A percentile compares a stretch with the other conserved stretches of the same genome.
phyloP scores from a whole-genome alignment of 2,888 invertebrate species.

The Drosophila ezoana region DNA sequence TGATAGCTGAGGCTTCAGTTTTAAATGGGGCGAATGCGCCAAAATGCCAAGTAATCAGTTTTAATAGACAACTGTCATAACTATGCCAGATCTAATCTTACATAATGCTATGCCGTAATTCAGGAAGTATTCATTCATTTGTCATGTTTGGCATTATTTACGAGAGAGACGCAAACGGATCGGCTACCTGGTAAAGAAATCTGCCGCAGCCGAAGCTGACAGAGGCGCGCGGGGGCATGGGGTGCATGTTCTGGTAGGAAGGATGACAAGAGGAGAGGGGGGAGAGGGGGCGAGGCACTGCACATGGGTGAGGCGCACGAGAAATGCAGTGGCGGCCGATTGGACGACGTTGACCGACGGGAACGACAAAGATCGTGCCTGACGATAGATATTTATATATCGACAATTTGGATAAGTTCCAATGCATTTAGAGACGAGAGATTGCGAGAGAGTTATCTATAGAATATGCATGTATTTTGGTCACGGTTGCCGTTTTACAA shows the following conservation, averaged over 20 bases:
- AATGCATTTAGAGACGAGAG: slow-evolving; percentile 81
- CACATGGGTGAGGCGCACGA: slow-evolving; percentile 55
- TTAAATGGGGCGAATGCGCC: slow-evolving; percentile 15
- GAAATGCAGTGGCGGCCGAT: slow-evolving; percentile 66
- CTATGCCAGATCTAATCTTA: slow-evolving; percentile 37
- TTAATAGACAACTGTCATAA: slow-evolving; percentile 31
- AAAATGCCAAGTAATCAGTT: background rate
- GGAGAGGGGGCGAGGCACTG: slow-evolving; percentile 21
- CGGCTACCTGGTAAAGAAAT: slow-evolving; percentile 45
- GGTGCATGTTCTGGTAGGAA: background rate
- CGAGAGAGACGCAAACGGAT: slow-evolving; percentile 29
- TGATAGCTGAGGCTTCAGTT: slow-evolving; percentile 39
- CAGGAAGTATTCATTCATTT: slow-evolving; percentile 79
- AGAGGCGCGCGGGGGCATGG: too few relatives aligned
- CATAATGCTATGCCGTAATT: slow-evolving; percentile 60
- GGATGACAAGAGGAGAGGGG: background rate
- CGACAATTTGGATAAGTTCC: slow-evolving; percentile 84
- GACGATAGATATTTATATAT: slow-evolving; percentile 83
- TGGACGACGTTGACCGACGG: slow-evolving; percentile 64
- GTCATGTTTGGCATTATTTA: slow-evolving; percentile 54
- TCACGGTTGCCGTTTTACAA: slow-evolving; percentile 72
- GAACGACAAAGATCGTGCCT: slow-evolving; percentile 34
- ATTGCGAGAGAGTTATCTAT: slow-evolving; percentile 68
- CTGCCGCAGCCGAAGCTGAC: too few relatives aligned
- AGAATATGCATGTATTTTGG: slow-evolving; percentile 74